These are phyloP conservation scores for Aplocera efformata DNA, from an alignment of 2,888 invertebrate genomes.

Conservation along the genomic window DNA sequence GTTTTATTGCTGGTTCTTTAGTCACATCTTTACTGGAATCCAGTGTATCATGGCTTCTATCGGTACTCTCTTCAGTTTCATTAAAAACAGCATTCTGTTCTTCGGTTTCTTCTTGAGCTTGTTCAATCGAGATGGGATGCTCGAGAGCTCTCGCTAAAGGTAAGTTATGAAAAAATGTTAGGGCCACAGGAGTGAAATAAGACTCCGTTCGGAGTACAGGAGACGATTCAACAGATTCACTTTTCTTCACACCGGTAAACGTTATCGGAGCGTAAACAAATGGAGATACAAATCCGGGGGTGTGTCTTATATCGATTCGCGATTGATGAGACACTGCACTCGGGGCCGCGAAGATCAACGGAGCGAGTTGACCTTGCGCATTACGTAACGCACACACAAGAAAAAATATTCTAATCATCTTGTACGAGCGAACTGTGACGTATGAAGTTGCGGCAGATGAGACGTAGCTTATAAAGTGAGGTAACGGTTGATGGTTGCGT, in stretches of 20 bases:
- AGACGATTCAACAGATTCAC: constrained; percentile 38
- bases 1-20: not conserved
- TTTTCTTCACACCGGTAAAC: constrained; percentile 33
- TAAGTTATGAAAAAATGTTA: constrained; percentile 58
- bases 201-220: constrained; percentile 45
- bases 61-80: constrained; percentile 7
- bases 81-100: constrained; percentile 6
- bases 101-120: constrained; percentile 38
- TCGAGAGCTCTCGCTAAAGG: constrained; percentile 60
- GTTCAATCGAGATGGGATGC: constrained; percentile 53
- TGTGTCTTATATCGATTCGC: constrained; percentile 69
- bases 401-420: constrained; percentile 54
- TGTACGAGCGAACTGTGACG: constrained; percentile 36
- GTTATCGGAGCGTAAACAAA: constrained; percentile 53
- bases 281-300: constrained; percentile 47
- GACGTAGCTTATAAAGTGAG: constrained; percentile 57
- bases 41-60: not conserved
- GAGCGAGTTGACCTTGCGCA: constrained; percentile 47
- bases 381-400: constrained; percentile 38
- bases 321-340: constrained; percentile 80
- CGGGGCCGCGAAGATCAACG: constrained; percentile 67
- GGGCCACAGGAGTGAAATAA: constrained; percentile 52
- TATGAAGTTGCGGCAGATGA: constrained; percentile 43
- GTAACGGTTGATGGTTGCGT: constrained; percentile 65
- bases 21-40: constrained; percentile 1